Evolutionary conservation across 1,140 invertebrate genomes (phyloP).

Genomic region (Subanguina moxae): DNA sequence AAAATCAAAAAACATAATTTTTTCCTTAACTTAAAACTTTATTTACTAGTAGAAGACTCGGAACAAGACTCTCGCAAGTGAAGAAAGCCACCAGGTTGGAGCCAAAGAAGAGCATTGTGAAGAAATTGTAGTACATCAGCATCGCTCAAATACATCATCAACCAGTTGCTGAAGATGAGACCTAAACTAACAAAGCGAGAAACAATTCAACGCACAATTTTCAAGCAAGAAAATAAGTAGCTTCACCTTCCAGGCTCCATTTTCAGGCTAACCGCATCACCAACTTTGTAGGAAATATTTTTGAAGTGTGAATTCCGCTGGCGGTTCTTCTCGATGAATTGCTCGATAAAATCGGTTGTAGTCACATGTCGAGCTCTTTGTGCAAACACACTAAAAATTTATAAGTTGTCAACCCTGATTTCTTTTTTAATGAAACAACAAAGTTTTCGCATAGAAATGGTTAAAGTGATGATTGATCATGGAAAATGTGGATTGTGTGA

Average conservation of each 20-base stretch:
- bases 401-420: conserved; percentile 63
- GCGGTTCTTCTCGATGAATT: conserved; percentile 64
- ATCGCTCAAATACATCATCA: conserved; percentile 67
- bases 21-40: neutral
- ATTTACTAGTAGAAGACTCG: conserved; percentile 63
- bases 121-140: conserved; percentile 63
- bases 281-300: conserved; percentile 63
- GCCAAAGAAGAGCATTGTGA: conserved; percentile 63
- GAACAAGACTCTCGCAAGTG: conserved; percentile 65
- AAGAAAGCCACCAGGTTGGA: conserved; percentile 63
- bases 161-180: conserved; percentile 67
- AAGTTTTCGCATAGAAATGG: too few species aligned
- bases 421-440: too few species aligned
- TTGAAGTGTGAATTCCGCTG: conserved; percentile 60
- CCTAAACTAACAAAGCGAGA: conserved; percentile 60
- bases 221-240: conserved; percentile 23
- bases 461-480: too few species aligned
- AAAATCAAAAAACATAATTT: too few species aligned
- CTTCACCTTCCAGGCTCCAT: conserved; percentile 56
- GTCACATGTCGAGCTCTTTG: conserved; percentile 61
- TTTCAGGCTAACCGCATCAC: conserved; percentile 64
- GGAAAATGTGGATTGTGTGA: neutral
- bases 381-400: conserved; percentile 59
- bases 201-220: conserved; percentile 13
- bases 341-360: conserved; percentile 66